Percentiles rank a stretch among this genome's conserved stretches.
phyloP scores from a whole-genome alignment of 2,888 invertebrate species.

The Willowsia nigromaculata region DNA sequence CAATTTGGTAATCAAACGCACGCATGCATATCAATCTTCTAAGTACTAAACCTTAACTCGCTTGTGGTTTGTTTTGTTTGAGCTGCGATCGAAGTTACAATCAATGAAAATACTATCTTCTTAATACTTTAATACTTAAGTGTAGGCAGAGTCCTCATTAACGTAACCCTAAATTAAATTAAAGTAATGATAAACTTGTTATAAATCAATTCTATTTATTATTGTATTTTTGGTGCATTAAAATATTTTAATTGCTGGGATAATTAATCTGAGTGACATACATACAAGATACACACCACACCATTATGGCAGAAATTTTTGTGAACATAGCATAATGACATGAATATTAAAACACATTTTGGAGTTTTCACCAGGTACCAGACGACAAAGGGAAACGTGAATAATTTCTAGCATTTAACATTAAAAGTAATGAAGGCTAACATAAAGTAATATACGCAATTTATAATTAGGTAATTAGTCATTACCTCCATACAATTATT shows the following conservation, averaged over 20 bases:
- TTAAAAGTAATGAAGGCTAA: neutral
- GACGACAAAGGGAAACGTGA: neutral
- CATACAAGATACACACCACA: neutral
- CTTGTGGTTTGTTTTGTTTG: neutral
- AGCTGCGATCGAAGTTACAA: neutral
- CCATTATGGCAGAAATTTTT: neutral
- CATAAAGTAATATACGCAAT: no score
- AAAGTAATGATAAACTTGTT: no score
- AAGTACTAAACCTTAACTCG: neutral
- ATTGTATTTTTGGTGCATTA: neutral
- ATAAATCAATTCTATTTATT: neutral
- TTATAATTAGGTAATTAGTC: no score
- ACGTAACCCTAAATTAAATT: no score
- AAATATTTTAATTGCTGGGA: neutral
- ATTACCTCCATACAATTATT: no score
- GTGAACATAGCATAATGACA: neutral
- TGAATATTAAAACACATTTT: constrained; percentile 6
- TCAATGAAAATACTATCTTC: constrained; percentile 6
- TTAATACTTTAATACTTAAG: neutral
- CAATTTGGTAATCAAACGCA: neutral
- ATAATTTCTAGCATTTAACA: neutral
- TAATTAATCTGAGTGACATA: neutral
- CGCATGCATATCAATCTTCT: no score
- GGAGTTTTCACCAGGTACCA: constrained; percentile 19
- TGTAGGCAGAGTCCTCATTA: no score